A percentile compares a stretch with the other conserved stretches of the same genome.
phyloP scores from a whole-genome alignment of 2,888 invertebrate genomes.

The Anthrax anthrax region DNA sequence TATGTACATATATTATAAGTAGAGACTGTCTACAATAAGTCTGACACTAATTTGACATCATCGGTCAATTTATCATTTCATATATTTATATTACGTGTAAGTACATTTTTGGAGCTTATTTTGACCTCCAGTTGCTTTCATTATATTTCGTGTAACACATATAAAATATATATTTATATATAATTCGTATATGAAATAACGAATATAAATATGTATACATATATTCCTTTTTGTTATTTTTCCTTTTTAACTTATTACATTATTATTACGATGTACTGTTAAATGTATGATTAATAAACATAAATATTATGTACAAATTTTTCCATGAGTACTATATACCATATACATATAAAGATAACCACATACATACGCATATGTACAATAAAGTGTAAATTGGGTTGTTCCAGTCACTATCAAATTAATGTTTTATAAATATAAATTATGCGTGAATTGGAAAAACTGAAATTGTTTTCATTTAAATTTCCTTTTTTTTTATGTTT shows the following conservation, averaged over 20 bases:
- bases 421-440: background rate
- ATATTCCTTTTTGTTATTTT: background rate
- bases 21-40: slow-evolving; percentile 1
- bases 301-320: no score
- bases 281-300: no score
- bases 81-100: background rate
- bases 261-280: no score
- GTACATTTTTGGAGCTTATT: background rate
- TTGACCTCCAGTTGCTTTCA: background rate
- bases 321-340: no score
- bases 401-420: background rate
- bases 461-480: no score
- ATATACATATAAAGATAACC: no score
- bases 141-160: background rate
- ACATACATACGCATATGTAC: no score
- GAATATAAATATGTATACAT: no score
- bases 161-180: no score
- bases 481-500: no score
- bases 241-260: background rate
- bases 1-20: no score
- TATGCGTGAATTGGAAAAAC: background rate
- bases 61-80: slow-evolving; percentile 8
- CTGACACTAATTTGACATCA: slow-evolving; percentile 9
- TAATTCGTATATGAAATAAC: no score
- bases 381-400: slow-evolving; percentile 6